Percentiles rank a stretch among this genome's conserved stretches.
Conservation (phyloP, 92 coral and sea anemone genomes). For the Muricea muricata region DNA sequence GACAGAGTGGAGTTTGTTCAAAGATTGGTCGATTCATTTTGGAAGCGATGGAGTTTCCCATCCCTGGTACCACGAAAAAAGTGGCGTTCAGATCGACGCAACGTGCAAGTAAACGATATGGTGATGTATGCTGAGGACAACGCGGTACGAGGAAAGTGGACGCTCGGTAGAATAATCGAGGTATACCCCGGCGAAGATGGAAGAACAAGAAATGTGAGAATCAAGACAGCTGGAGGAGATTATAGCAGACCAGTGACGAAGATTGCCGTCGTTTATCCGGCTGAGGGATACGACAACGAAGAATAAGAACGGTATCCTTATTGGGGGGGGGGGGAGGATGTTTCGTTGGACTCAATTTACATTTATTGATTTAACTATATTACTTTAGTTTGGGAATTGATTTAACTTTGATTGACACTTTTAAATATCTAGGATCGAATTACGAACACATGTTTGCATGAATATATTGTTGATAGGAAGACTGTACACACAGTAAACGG, state of each 20-base stretch:
- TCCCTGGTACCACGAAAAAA: conserved; percentile 38
- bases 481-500: too few relatives aligned
- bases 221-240: conserved; percentile 27
- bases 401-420: too few relatives aligned
- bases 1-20: conserved; percentile 46
- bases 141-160: conserved; percentile 53
- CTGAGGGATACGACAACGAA: conserved; percentile 28
- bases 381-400: too few relatives aligned
- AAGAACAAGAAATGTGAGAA: conserved; percentile 35
- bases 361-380: too few relatives aligned
- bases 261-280: conserved; percentile 49
- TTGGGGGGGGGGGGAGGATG: background rate
- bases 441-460: too few relatives aligned
- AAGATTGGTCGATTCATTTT: conserved; percentile 48
- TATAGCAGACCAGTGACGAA: conserved; percentile 52
- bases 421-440: too few relatives aligned
- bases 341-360: background rate
- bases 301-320: background rate
- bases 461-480: too few relatives aligned
- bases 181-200: conserved; percentile 25
- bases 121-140: conserved; percentile 49
- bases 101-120: conserved; percentile 56
- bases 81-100: conserved; percentile 57
- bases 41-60: conserved; percentile 51
- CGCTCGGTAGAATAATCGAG: conserved; percentile 50